Evolutionary conservation across 2,113 vertebrate genomes (phyloP).

Genomic region (Henicopernis longicauda): DNA sequence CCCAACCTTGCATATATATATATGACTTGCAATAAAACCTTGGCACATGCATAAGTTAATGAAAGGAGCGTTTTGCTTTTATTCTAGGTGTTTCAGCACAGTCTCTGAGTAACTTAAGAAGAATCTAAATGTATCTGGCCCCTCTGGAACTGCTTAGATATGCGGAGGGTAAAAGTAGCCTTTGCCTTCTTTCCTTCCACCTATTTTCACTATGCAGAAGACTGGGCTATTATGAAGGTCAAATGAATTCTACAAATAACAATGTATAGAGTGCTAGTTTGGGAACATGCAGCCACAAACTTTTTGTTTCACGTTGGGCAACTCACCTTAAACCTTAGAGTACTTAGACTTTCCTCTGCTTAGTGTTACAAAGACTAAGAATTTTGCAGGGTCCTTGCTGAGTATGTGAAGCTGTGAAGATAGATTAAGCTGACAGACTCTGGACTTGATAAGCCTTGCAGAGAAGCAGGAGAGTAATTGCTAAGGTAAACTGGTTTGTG

Average conservation of each 20-base stretch:
- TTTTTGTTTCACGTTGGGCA: not conserved
- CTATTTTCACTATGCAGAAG: conserved; percentile 7
- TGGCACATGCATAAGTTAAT: not conserved
- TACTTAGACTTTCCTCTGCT: not conserved
- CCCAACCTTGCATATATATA: not conserved
- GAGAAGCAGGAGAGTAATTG: not conserved
- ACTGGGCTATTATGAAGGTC: not conserved
- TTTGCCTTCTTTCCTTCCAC: conserved; percentile 8
- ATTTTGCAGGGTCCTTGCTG: not conserved
- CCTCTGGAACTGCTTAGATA: not conserved
- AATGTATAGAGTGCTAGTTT: not conserved
- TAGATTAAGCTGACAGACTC: not conserved
- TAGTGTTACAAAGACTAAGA: not conserved
- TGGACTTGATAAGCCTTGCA: not conserved
- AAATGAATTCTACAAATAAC: not conserved
- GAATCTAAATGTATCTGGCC: not conserved
- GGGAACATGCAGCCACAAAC: not conserved
- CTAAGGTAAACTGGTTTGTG: not conserved
- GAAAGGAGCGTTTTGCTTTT: not conserved
- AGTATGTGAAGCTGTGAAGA: not conserved
- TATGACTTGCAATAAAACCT: not conserved
- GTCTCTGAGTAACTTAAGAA: not conserved
- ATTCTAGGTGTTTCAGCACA: not conserved
- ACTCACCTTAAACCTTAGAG: not conserved
- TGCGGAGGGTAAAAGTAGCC: not conserved